Percentiles rank a stretch among this genome's conserved stretches.
These are phyloP conservation scores for Mormyrus hasselquistii DNA, from an alignment of 2,797 vertebrate genomes.

Conservation along the genomic window DNA sequence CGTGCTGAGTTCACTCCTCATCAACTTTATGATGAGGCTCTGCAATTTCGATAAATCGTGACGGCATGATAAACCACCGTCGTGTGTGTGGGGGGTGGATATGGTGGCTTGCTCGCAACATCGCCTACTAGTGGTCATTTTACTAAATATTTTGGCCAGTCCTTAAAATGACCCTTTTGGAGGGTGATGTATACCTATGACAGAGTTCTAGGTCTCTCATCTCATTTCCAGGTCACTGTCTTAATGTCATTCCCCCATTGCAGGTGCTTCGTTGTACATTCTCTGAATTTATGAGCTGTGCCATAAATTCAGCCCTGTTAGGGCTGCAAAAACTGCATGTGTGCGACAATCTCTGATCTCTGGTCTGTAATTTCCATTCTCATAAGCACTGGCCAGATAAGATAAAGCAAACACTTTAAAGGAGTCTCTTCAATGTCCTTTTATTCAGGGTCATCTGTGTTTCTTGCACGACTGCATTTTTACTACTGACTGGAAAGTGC, in stretches of 20 bases:
- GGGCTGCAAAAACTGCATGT: background rate
- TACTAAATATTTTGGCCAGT: background rate
- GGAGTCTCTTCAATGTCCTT: background rate
- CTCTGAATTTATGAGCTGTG: conserved; percentile 3
- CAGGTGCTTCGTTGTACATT: background rate
- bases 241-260: background rate
- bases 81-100: background rate
- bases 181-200: background rate
- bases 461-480: conserved; percentile 7
- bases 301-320: background rate
- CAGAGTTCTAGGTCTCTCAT: background rate
- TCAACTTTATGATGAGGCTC: background rate
- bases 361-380: conserved; percentile 1
- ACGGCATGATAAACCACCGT: background rate
- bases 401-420: conserved; percentile 4
- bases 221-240: background rate
- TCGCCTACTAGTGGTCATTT: background rate
- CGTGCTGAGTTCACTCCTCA: background rate
- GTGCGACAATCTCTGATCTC: conserved; percentile 6
- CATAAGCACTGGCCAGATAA: background rate
- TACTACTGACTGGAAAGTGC: background rate
- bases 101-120: background rate
- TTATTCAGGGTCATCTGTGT: background rate
- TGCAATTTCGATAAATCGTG: background rate
- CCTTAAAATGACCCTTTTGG: background rate